These are phyloP conservation scores for Neodiprion pinetum DNA, from an alignment of 1,140 invertebrate species.

Conservation along the genomic window DNA sequence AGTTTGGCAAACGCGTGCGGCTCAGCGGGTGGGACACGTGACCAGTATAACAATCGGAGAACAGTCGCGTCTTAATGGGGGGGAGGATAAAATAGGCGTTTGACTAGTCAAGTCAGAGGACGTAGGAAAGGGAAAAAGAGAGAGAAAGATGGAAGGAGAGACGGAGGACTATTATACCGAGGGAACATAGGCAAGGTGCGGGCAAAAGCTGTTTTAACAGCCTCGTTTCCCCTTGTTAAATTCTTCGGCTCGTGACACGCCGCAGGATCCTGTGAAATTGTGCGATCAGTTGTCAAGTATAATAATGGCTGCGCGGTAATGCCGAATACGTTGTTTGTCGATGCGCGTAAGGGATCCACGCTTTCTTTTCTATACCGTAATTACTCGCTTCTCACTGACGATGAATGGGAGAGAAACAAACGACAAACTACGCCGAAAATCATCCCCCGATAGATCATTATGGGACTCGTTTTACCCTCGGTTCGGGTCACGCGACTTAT, in stretches of 20 bases:
- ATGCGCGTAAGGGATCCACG: too few species aligned
- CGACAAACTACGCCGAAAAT: too few species aligned
- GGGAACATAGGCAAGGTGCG: constrained; percentile 15
- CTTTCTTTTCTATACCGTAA: too few species aligned
- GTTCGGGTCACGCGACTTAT: too few species aligned
- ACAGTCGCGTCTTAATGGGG: too few species aligned
- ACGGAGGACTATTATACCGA: constrained; percentile 22
- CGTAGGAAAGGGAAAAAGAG: background rate
- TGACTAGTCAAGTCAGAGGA: too few species aligned
- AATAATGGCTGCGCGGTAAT: background rate
- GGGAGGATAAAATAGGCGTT: too few species aligned
- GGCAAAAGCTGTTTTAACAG: constrained; percentile 37
- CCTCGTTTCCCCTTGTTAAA: constrained; percentile 47
- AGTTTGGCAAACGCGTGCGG: background rate
- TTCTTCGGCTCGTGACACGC: constrained; percentile 39
- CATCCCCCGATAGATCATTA: too few species aligned
- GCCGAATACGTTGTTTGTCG: too few species aligned
- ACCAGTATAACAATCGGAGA: background rate
- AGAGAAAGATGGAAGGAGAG: constrained; percentile 18
- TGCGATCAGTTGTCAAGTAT: constrained; percentile 41
- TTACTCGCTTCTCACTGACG: too few species aligned
- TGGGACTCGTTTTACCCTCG: too few species aligned
- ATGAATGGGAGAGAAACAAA: too few species aligned
- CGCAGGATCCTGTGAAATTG: constrained; percentile 49
- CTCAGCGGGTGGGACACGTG: constrained; percentile 1